Evolutionary conservation across 2,797 vertebrate genomes (phyloP).

Genomic region (Phalanger gymnotis): DNA sequence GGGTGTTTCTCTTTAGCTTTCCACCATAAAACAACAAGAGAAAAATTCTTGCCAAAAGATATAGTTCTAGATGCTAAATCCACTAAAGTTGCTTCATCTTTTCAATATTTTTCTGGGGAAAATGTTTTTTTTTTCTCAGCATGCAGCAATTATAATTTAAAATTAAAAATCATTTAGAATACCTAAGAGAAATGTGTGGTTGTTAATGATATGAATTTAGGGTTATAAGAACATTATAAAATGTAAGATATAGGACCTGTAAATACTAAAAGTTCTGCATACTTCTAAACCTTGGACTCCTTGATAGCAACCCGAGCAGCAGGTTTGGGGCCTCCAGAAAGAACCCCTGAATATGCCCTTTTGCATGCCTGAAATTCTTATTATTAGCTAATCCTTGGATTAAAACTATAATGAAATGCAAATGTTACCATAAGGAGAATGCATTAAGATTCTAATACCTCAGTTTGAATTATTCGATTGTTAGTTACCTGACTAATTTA

Average conservation of each 20-base stretch:
- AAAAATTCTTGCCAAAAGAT: not conserved
- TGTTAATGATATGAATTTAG: not conserved
- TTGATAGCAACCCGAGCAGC: not conserved
- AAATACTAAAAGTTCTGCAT: not conserved
- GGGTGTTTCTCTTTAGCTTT: not conserved
- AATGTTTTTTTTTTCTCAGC: not conserved
- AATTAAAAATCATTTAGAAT: not conserved
- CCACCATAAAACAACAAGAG: not conserved
- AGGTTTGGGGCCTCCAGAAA: not conserved
- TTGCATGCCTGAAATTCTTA: not conserved
- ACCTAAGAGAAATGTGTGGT: not conserved
- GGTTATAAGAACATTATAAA: not conserved
- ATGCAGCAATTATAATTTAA: not conserved
- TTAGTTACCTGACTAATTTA: not conserved
- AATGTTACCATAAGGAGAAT: not conserved
- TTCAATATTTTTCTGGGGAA: not conserved
- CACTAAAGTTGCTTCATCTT: not conserved
- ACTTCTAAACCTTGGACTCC: not conserved
- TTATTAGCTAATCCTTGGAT: not conserved
- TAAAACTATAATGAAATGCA: not conserved
- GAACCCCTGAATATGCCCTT: not conserved
- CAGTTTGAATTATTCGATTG: not conserved
- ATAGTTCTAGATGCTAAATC: not conserved
- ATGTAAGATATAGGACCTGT: not conserved
- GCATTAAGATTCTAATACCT: not conserved